A percentile compares a stretch with the other conserved stretches of the same genome.
Conservation (phyloP, 1,140 invertebrate species). For the Listronotus bonariensis region DNA sequence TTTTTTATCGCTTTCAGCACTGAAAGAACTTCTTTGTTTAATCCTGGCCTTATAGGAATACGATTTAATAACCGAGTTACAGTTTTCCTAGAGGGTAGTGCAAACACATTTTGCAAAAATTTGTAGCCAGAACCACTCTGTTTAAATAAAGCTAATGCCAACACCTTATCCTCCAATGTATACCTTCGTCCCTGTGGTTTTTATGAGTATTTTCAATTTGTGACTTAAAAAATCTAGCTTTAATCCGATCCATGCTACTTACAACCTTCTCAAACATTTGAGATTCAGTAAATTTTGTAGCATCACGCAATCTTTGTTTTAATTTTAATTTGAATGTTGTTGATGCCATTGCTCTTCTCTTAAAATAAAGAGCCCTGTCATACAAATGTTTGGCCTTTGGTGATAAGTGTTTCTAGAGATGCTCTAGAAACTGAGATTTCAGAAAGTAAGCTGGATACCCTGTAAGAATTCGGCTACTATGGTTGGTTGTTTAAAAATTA, state of each 20-base stretch:
- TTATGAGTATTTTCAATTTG: slow-evolving; percentile 25
- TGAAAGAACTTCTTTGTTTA: slow-evolving; percentile 21
- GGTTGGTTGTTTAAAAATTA: too few species aligned
- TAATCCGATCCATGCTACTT: slow-evolving; percentile 20
- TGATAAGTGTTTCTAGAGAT: too few species aligned
- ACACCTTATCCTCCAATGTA: slow-evolving; percentile 31
- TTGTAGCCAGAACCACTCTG: slow-evolving; percentile 32
- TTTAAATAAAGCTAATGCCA: slow-evolving; percentile 31
- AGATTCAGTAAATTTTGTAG: slow-evolving; percentile 1
- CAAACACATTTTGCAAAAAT: slow-evolving; percentile 32
- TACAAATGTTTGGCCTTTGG: too few species aligned
- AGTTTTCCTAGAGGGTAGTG: slow-evolving; percentile 27
- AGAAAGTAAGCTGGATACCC: too few species aligned
- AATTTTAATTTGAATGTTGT: too few species aligned
- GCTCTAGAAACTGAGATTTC: too few species aligned
- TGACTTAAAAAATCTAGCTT: slow-evolving; percentile 24
- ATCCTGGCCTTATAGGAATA: slow-evolving; percentile 25
- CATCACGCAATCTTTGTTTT: background rate
- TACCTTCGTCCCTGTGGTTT: slow-evolving; percentile 26
- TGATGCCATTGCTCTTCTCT: too few species aligned
- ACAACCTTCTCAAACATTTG: slow-evolving; percentile 5
- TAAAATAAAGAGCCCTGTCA: too few species aligned
- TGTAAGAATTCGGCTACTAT: too few species aligned
- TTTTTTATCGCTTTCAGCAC: slow-evolving; percentile 30
- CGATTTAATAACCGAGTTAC: slow-evolving; percentile 20